phyloP scores from a whole-genome alignment of 2,113 vertebrate species.

The Syngnathus floridae region DNA sequence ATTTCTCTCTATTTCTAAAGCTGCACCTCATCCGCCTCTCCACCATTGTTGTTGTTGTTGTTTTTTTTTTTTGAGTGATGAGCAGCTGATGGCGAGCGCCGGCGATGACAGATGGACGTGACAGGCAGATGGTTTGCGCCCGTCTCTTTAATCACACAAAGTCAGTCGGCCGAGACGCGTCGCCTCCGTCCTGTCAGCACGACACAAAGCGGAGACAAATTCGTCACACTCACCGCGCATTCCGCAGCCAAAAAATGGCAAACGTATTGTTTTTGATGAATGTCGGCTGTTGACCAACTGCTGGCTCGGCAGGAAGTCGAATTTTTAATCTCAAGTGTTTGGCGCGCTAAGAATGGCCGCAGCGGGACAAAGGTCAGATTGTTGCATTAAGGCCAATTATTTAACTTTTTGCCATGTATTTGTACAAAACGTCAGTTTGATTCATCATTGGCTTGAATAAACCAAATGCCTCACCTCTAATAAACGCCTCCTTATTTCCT shows the following conservation, averaged over 20 bases:
- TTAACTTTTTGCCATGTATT: neutral
- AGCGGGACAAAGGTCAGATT: constrained; percentile 8
- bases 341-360: constrained; percentile 5
- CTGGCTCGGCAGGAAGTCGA: constrained; percentile 19
- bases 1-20: neutral
- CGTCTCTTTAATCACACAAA: constrained; percentile 79
- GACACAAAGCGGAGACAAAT: constrained; percentile 77
- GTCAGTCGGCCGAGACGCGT: constrained; percentile 71
- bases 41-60: constrained; percentile 38
- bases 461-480: neutral
- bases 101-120: constrained; percentile 77
- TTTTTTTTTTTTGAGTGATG: constrained; percentile 65
- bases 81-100: constrained; percentile 68
- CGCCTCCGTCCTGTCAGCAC: constrained; percentile 76
- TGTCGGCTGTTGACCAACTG: constrained; percentile 19
- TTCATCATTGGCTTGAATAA: neutral
- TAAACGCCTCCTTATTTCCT: neutral
- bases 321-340: constrained; percentile 39
- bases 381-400: neutral
- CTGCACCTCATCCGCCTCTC: constrained; percentile 1
- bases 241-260: constrained; percentile 41
- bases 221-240: constrained; percentile 60
- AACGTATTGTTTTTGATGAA: constrained; percentile 31
- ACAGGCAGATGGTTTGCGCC: constrained; percentile 79
- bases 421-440: neutral